Evolutionary conservation across 2,888 invertebrate genomes (phyloP).

Genomic region (Agrochola circellaris): DNA sequence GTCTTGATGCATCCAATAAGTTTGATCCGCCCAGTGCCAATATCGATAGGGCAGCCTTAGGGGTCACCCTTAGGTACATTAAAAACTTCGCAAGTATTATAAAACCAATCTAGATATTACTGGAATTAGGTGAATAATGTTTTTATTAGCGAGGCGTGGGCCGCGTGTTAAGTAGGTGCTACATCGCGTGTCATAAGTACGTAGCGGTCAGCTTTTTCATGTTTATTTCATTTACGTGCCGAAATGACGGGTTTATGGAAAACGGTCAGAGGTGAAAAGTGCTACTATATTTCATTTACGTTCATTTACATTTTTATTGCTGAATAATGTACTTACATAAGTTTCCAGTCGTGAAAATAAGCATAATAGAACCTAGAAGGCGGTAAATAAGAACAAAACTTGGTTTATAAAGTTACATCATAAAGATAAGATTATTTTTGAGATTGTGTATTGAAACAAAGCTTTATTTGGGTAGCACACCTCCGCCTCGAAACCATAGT

Average conservation of each 20-base stretch:
- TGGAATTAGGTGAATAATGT: constrained; percentile 37
- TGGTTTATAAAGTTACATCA: neutral
- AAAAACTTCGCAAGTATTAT: neutral
- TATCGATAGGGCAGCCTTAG: neutral
- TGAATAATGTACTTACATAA: neutral
- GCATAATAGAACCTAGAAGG: neutral
- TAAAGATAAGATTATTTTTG: neutral
- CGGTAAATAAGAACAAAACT: neutral
- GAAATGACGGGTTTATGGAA: constrained; percentile 45
- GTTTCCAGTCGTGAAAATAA: neutral
- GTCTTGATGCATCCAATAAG: neutral
- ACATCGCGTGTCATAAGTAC: constrained; percentile 58
- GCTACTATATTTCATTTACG: constrained; percentile 26
- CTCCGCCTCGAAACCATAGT: too few relatives aligned
- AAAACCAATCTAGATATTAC: constrained; percentile 6
- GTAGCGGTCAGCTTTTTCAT: constrained; percentile 39
- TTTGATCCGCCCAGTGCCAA: neutral
- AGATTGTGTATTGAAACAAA: too few relatives aligned
- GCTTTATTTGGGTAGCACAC: too few relatives aligned
- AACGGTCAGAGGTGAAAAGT: constrained; percentile 21
- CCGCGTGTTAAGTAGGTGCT: constrained; percentile 49
- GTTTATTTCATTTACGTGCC: constrained; percentile 56
- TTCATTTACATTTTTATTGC: constrained; percentile 44
- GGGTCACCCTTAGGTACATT: neutral
- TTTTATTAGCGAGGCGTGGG: constrained; percentile 31